A percentile compares a stretch with the other conserved stretches of the same genome.
These are phyloP conservation scores for Agelas oroides DNA, from an alignment of 37 sponge, comb jelly and placozoan genomes.

Conservation along the genomic window DNA sequence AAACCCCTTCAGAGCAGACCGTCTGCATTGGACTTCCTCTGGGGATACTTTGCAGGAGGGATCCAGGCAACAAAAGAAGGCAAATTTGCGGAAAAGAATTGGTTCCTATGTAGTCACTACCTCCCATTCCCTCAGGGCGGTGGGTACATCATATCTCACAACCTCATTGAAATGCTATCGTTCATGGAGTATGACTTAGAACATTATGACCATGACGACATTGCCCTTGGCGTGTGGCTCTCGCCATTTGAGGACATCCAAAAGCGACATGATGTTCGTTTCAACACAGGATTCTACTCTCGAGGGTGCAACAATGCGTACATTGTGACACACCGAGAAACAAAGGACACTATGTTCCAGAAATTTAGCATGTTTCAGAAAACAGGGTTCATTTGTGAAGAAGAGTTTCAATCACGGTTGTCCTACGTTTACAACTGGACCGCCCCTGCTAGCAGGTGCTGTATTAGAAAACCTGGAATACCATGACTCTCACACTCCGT, in stretches of 20 bases:
- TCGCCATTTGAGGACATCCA: conserved; percentile 51
- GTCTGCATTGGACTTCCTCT: background rate
- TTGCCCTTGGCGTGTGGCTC: conserved; percentile 65
- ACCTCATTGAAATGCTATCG: conserved; percentile 32
- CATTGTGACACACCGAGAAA: conserved; percentile 69
- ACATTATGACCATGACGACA: conserved; percentile 60
- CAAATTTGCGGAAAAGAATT: conserved; percentile 25
- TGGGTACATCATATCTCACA: conserved; percentile 54
- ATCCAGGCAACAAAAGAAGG: conserved; percentile 24
- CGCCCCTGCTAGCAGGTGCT: conserved; percentile 33
- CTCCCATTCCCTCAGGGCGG: conserved; percentile 76
- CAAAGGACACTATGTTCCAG: conserved; percentile 47
- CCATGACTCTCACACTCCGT: background rate
- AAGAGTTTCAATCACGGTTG: conserved; percentile 22
- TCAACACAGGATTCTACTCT: conserved; percentile 76
- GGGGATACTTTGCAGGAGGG: conserved; percentile 62
- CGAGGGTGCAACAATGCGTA: conserved; percentile 77
- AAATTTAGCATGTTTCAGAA: background rate
- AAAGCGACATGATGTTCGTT: conserved; percentile 68
- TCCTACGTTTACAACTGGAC: conserved; percentile 55
- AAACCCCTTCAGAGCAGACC: conserved; percentile 7
- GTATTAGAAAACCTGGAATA: conserved; percentile 30
- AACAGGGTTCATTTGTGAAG: conserved; percentile 12
- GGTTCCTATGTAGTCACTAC: conserved; percentile 53
- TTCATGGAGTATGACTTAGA: conserved; percentile 21